phyloP scores from a whole-genome alignment of 2,113 vertebrate species.

The Solenodon paradoxus region DNA sequence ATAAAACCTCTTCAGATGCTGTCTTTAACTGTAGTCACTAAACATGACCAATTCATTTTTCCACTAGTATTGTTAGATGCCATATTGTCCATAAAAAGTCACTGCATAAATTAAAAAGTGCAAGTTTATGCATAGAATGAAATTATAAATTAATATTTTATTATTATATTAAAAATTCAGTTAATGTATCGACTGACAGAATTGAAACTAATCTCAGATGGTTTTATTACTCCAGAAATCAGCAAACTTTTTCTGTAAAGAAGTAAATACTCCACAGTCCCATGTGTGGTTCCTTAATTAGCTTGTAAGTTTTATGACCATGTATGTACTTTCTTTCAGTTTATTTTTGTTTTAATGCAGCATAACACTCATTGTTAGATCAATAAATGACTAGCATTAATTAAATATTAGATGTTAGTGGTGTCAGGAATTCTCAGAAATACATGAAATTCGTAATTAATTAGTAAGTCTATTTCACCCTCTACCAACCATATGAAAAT shows the following conservation, averaged over 20 bases:
- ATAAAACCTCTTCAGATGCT: not conserved
- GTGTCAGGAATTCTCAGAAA: not conserved
- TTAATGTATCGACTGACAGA: not conserved
- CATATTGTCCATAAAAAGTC: not conserved
- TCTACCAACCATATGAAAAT: not conserved
- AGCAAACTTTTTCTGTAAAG: not conserved
- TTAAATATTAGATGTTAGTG: not conserved
- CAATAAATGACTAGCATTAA: not conserved
- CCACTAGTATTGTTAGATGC: not conserved
- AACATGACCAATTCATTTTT: conserved; percentile 14
- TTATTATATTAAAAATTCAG: not conserved
- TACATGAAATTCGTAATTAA: not conserved
- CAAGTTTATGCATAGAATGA: conserved; percentile 10
- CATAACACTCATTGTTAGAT: not conserved
- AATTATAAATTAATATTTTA: conserved; percentile 3
- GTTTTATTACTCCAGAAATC: not conserved
- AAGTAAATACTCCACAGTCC: not conserved
- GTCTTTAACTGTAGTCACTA: conserved; percentile 12
- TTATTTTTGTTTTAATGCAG: not conserved
- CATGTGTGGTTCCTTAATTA: not conserved
- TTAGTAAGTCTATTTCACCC: not conserved
- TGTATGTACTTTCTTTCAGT: not conserved
- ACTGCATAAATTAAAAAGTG: conserved; percentile 33
- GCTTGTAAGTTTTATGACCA: not conserved
- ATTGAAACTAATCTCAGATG: not conserved